A percentile compares a stretch with the other conserved stretches of the same genome.
These are phyloP conservation scores for Hipparchia sbordonii DNA, from an alignment of 2,888 invertebrate species.

Conservation along the genomic window DNA sequence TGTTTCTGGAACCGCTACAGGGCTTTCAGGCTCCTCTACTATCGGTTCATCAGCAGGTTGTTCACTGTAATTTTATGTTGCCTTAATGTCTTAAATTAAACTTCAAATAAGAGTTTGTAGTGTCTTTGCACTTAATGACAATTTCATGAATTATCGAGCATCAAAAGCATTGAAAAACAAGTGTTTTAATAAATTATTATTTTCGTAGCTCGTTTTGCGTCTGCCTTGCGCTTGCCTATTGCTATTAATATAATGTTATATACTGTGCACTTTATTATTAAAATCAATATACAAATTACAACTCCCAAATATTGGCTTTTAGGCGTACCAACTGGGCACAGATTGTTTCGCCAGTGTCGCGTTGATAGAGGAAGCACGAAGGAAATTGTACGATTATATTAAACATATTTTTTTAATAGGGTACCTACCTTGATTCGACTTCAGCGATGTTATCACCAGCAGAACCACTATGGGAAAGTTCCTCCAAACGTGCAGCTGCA, in stretches of 20 bases:
- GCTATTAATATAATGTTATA: neutral
- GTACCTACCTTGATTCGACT: conserved; percentile 61
- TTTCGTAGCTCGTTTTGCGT: too few relatives aligned
- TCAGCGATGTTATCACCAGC: conserved; percentile 65
- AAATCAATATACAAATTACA: conserved; percentile 7
- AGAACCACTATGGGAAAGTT: conserved; percentile 74
- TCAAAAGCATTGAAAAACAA: too few relatives aligned
- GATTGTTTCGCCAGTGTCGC: too few relatives aligned
- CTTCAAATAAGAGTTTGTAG: neutral
- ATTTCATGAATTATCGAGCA: too few relatives aligned
- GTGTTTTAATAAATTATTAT: too few relatives aligned
- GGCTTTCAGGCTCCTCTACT: conserved; percentile 77
- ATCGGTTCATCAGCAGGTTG: conserved; percentile 69
- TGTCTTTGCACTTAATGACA: neutral
- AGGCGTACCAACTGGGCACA: too few relatives aligned
- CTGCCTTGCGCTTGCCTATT: neutral
- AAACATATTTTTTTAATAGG: too few relatives aligned
- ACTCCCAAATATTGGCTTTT: too few relatives aligned
- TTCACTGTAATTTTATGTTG: conserved; percentile 52
- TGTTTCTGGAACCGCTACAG: conserved; percentile 61
- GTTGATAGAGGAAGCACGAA: too few relatives aligned
- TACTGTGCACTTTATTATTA: neutral
- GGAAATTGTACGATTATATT: too few relatives aligned
- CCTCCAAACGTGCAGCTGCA: conserved; percentile 83
- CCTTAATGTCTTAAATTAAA: too few relatives aligned